Evolutionary conservation across 2,113 vertebrate species (phyloP).

Genomic region (Oreochromis tanganicae): DNA sequence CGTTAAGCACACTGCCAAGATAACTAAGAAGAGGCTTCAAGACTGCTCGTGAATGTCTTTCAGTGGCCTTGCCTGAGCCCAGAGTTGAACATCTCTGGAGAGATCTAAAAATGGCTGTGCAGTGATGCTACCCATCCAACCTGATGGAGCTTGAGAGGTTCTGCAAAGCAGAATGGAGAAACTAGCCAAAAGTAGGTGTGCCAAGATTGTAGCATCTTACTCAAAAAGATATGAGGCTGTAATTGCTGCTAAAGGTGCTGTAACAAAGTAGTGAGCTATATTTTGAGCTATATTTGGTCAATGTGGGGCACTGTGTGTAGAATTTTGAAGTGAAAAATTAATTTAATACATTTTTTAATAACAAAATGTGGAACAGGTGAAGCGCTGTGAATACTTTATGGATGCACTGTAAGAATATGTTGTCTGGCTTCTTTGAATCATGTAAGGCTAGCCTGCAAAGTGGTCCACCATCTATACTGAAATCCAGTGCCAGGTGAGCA

Average conservation of each 20-base stretch:
- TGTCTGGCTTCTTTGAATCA: neutral
- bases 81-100: neutral
- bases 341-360: neutral
- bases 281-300: neutral
- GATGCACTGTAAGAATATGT: neutral
- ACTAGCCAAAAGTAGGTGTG: neutral
- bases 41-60: neutral
- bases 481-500: neutral
- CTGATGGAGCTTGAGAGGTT: neutral
- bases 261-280: neutral
- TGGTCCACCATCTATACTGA: neutral
- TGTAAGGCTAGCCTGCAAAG: neutral
- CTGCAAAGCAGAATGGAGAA: neutral
- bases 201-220: neutral
- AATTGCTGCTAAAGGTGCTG: neutral
- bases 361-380: neutral
- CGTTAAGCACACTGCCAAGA: neutral
- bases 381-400: neutral
- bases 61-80: neutral
- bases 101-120: neutral
- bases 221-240: neutral
- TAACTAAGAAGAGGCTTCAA: neutral
- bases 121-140: neutral
- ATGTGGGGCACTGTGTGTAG: neutral
- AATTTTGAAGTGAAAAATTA: neutral